These are phyloP conservation scores for Aspidoscelis tigris DNA, from an alignment of 2,113 vertebrate species.

Conservation along the genomic window DNA sequence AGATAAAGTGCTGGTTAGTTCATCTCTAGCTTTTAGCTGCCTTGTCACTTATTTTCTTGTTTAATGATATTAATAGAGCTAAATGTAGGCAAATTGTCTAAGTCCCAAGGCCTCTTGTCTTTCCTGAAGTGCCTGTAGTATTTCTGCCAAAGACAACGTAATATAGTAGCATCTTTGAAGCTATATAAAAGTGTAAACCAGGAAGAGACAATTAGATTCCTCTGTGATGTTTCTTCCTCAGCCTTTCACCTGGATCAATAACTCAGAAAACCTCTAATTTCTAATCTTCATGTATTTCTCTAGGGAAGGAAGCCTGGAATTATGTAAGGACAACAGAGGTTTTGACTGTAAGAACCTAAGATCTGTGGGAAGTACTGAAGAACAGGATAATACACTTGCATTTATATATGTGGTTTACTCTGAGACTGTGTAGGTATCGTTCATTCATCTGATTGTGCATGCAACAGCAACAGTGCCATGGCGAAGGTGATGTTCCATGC, in stretches of 20 bases:
- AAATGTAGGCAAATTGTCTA: constrained; percentile 68
- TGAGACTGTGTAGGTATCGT: not conserved
- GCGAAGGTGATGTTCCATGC: too few relatives aligned
- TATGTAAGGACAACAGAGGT: constrained; percentile 42
- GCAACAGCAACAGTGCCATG: too few relatives aligned
- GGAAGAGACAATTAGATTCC: constrained; percentile 40
- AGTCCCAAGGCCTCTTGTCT: constrained; percentile 46
- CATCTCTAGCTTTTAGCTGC: constrained; percentile 68
- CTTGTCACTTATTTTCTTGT: constrained; percentile 64
- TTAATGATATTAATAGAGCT: constrained; percentile 71
- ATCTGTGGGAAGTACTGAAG: constrained; percentile 10
- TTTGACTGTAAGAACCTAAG: constrained; percentile 11
- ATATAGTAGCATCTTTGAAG: constrained; percentile 14
- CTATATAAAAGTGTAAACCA: constrained; percentile 35
- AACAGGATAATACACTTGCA: not conserved
- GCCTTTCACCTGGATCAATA: constrained; percentile 39
- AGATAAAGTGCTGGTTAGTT: constrained; percentile 70
- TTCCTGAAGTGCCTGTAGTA: constrained; percentile 39
- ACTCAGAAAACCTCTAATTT: constrained; percentile 44
- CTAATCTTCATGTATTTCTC: constrained; percentile 32
- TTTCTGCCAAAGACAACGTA: constrained; percentile 56
- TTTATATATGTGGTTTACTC: constrained; percentile 42
- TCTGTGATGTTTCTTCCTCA: constrained; percentile 38
- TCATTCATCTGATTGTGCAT: too few relatives aligned
- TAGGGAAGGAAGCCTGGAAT: constrained; percentile 24